Evolutionary conservation across 2,888 invertebrate species (phyloP).

Genomic region (Trichopoda pennipes): DNA sequence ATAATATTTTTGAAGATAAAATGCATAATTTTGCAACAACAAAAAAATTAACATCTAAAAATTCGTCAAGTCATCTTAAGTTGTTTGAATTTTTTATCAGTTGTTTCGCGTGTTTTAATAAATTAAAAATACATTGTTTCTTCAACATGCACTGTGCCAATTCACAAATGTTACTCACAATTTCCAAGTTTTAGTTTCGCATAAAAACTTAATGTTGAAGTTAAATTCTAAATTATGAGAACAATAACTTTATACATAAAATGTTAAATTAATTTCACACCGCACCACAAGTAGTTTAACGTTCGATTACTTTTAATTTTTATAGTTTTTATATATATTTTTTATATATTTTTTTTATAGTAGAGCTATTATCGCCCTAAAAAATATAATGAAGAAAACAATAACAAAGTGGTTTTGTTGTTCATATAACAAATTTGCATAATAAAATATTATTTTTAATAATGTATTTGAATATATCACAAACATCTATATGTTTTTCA

Average conservation of each 20-base stretch:
- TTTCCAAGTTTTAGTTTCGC: conserved; percentile 18
- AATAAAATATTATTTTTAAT: conserved; percentile 2
- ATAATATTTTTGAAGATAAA: too few relatives aligned
- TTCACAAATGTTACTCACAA: conserved; percentile 37
- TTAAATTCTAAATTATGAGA: conserved; percentile 35
- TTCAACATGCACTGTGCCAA: conserved; percentile 57
- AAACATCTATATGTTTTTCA: not conserved
- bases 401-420: conserved; percentile 14
- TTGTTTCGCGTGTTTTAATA: not conserved
- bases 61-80: not conserved
- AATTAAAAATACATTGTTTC: conserved; percentile 30
- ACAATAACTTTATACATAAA: not conserved
- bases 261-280: conserved; percentile 36
- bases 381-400: not conserved
- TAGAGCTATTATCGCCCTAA: not conserved
- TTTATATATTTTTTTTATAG: not conserved
- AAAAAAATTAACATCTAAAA: too few relatives aligned
- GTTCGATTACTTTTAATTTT: not conserved
- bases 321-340: too few relatives aligned
- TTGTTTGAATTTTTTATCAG: conserved; percentile 1
- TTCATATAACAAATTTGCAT: conserved; percentile 33
- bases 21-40: too few relatives aligned
- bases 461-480: not conserved
- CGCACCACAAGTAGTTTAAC: conserved; percentile 7
- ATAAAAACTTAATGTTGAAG: conserved; percentile 27